A percentile compares a stretch with the other conserved stretches of the same genome.
Conservation (phyloP, 2,797 vertebrate species). For the Todus mexicanus region DNA sequence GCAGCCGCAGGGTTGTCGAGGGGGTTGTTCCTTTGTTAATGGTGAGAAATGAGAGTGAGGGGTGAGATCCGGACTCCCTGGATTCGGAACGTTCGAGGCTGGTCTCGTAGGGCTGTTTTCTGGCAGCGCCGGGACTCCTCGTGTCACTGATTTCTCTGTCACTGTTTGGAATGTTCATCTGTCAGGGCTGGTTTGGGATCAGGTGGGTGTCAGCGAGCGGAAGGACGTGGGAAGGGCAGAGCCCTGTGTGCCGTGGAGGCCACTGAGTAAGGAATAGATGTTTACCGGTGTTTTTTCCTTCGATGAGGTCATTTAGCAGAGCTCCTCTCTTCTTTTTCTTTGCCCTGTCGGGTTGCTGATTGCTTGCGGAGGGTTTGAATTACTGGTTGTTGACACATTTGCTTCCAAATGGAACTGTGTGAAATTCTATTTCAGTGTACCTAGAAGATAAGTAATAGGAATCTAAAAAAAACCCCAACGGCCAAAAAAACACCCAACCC, state of each 20-base stretch:
- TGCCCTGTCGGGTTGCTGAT: background rate
- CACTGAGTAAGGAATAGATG: background rate
- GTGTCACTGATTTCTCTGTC: background rate
- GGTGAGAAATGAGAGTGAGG: conserved; percentile 19
- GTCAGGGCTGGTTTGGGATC: background rate
- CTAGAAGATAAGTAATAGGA: background rate
- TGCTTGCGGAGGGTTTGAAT: background rate
- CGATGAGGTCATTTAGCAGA: background rate
- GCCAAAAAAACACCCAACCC: background rate
- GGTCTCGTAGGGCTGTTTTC: background rate
- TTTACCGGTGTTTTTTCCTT: background rate
- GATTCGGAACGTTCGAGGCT: background rate
- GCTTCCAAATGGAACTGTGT: background rate
- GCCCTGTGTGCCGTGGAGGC: background rate
- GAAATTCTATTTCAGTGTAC: conserved; percentile 1
- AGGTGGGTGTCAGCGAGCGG: background rate
- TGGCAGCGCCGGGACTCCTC: background rate
- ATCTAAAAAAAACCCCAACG: background rate
- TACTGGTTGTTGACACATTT: background rate
- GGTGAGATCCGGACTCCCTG: background rate
- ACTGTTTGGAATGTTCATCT: background rate
- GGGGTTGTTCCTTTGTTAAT: background rate
- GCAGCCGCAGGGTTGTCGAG: background rate
- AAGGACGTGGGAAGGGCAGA: background rate
- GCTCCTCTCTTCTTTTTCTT: background rate